These are phyloP conservation scores for Eupleurogrammus muticus DNA, from an alignment of 2,797 vertebrate species.

Conservation along the genomic window DNA sequence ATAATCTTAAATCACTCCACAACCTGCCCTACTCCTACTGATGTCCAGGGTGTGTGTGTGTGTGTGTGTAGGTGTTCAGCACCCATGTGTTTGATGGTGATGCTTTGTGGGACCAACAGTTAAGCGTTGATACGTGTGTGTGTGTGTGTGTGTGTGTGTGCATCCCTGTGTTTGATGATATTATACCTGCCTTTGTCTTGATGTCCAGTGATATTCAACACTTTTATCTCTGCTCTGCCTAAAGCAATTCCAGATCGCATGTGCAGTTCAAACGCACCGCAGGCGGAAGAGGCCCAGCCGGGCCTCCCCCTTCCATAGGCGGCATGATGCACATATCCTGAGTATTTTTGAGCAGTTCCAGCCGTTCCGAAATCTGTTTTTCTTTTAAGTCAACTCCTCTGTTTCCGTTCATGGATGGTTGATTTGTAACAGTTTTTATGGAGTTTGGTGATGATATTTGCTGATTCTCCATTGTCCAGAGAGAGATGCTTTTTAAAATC, in stretches of 20 bases:
- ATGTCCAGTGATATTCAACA: constrained; percentile 43
- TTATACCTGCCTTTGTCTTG: constrained; percentile 35
- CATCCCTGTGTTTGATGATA: constrained; percentile 35
- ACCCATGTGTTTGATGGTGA: constrained; percentile 2
- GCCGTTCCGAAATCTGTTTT: too few species aligned
- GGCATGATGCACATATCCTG: constrained; percentile 41
- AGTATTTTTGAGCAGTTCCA: constrained; percentile 22
- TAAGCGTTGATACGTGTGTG: background rate
- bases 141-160: background rate
- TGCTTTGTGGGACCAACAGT: constrained; percentile 28
- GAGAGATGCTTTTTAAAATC: constrained; percentile 14
- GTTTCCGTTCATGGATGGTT: background rate
- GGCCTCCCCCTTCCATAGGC: constrained; percentile 34
- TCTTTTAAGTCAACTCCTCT: background rate
- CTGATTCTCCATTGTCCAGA: constrained; percentile 5
- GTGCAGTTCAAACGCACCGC: constrained; percentile 60
- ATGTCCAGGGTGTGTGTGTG: constrained; percentile 47
- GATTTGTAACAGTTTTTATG: background rate
- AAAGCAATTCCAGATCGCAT: constrained; percentile 58
- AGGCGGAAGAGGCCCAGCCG: constrained; percentile 55
- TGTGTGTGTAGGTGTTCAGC: background rate
- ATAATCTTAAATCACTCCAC: constrained; percentile 61
- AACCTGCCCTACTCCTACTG: constrained; percentile 48
- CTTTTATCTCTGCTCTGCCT: constrained; percentile 59
- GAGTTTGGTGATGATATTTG: constrained; percentile 17